A percentile compares a stretch with the other conserved stretches of the same genome.
Conservation (phyloP, 2,113 vertebrate species). For the Meriones unguiculatus region DNA sequence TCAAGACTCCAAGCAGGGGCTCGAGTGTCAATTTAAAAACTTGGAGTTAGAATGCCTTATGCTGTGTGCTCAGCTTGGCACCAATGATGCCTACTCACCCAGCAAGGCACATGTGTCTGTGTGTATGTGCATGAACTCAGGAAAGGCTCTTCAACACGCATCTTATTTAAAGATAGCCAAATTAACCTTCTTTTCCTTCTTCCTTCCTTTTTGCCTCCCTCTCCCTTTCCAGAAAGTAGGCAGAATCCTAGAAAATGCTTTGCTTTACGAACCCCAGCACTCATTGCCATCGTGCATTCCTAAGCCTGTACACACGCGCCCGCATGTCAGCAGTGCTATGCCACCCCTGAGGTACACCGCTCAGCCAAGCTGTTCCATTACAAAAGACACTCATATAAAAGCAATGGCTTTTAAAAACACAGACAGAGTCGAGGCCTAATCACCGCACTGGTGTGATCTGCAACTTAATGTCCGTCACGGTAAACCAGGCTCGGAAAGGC, state of each 20-base stretch:
- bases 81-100: neutral
- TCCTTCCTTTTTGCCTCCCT: neutral
- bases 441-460: neutral
- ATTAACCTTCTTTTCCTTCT: neutral
- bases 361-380: slow-evolving; percentile 55
- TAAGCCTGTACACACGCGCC: slow-evolving; percentile 20
- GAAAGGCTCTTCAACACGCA: slow-evolving; percentile 13
- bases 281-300: slow-evolving; percentile 24
- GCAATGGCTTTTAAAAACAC: slow-evolving; percentile 31
- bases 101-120: neutral
- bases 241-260: slow-evolving; percentile 23
- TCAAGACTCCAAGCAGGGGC: slow-evolving; percentile 32
- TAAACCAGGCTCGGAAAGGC: slow-evolving; percentile 23
- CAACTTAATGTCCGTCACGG: slow-evolving; percentile 5
- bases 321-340: neutral
- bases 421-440: neutral
- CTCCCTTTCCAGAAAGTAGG: neutral
- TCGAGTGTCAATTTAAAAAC: slow-evolving; percentile 54
- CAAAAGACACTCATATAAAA: slow-evolving; percentile 61
- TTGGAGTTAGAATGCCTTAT: neutral
- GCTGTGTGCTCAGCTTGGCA: slow-evolving; percentile 48
- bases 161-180: neutral
- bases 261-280: slow-evolving; percentile 13
- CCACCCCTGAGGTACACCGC: slow-evolving; percentile 16
- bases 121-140: neutral